These are phyloP conservation scores for Epistrophe grossulariae DNA, from an alignment of 2,888 invertebrate genomes.

Conservation along the genomic window DNA sequence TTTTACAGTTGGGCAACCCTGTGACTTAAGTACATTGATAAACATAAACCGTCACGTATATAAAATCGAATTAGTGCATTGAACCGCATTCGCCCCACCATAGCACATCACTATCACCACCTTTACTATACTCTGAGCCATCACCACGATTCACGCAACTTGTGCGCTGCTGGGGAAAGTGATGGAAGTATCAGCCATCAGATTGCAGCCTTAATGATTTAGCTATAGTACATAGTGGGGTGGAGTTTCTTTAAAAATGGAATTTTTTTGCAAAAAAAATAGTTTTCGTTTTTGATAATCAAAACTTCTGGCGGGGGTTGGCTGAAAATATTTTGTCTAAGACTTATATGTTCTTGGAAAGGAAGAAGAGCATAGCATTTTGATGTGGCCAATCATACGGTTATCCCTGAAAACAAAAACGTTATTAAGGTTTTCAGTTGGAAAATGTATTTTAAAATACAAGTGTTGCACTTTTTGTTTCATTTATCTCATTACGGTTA, in stretches of 20 bases:
- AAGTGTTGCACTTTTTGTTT: too few species aligned
- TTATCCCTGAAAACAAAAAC: too few species aligned
- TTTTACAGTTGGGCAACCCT: constrained; percentile 1
- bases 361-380: too few species aligned
- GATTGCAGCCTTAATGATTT: constrained; percentile 25
- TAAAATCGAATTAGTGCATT: neutral
- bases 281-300: too few species aligned
- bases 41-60: neutral
- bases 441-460: too few species aligned
- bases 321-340: too few species aligned
- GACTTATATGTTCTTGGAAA: too few species aligned
- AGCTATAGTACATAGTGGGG: neutral
- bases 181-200: constrained; percentile 53
- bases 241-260: neutral
- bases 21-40: too few species aligned
- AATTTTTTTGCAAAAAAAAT: neutral
- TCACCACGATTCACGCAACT: constrained; percentile 26
- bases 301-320: too few species aligned
- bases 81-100: constrained; percentile 15
- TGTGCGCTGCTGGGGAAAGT: constrained; percentile 68
- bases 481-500: too few species aligned
- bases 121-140: constrained; percentile 36
- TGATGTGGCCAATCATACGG: too few species aligned
- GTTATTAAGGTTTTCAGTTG: too few species aligned
- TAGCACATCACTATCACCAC: constrained; percentile 47